Evolutionary conservation across 2,888 invertebrate species (phyloP).

Genomic region (Ischnura elegans): DNA sequence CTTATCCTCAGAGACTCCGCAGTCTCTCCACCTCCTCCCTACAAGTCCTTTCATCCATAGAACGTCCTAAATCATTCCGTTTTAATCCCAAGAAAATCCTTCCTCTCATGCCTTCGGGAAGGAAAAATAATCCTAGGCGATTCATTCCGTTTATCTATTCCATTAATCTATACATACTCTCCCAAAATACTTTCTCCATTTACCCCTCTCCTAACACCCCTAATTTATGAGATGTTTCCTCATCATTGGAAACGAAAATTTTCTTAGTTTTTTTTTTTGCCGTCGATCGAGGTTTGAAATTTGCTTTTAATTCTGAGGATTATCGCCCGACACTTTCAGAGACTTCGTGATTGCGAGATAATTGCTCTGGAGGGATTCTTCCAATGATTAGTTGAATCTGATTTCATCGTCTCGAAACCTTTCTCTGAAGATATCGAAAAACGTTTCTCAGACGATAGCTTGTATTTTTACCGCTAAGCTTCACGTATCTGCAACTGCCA

Average conservation of each 20-base stretch:
- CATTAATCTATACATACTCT: constrained; percentile 33
- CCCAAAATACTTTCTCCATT: neutral
- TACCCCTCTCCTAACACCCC: neutral
- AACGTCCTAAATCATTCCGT: constrained; percentile 39
- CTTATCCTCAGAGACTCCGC: neutral
- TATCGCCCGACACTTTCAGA: neutral
- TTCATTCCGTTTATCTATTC: constrained; percentile 11
- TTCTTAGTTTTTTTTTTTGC: neutral
- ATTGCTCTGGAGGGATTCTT: neutral
- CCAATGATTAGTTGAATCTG: neutral
- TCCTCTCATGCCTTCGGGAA: neutral
- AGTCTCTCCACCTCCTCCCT: neutral
- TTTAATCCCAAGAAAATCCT: constrained; percentile 47
- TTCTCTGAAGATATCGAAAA: neutral
- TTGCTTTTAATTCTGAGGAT: neutral
- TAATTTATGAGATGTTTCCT: neutral
- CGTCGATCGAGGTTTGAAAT: constrained; percentile 9
- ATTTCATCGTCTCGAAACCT: neutral
- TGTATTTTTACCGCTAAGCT: neutral
- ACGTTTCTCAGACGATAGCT: neutral
- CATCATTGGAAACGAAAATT: neutral
- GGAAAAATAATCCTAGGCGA: neutral
- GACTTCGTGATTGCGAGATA: neutral
- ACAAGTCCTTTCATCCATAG: neutral
- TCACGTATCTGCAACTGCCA: neutral